Evolutionary conservation across 2,797 vertebrate genomes (phyloP).

Genomic region (Hydrocynus forskahlii): DNA sequence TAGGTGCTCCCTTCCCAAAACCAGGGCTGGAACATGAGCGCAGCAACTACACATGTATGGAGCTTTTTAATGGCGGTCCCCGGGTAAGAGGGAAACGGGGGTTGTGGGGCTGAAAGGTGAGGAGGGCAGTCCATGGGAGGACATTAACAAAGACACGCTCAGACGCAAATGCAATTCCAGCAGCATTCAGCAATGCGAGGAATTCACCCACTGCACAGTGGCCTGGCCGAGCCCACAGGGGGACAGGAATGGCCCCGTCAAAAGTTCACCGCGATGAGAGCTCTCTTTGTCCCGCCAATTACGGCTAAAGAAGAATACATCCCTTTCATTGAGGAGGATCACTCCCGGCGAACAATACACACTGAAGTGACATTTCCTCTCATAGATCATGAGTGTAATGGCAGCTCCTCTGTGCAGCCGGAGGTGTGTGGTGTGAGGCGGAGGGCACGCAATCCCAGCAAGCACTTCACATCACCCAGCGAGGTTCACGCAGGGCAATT

Average conservation of each 20-base stretch:
- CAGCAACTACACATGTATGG: neutral
- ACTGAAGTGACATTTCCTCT: conserved; percentile 48
- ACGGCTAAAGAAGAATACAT: conserved; percentile 66
- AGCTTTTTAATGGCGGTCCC: neutral
- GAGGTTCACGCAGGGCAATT: neutral
- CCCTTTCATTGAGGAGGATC: conserved; percentile 65
- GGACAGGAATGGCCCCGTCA: conserved; percentile 72
- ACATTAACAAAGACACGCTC: conserved; percentile 55
- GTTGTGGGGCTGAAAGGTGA: conserved; percentile 45
- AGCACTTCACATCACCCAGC: neutral
- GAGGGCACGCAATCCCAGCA: neutral
- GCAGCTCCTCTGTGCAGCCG: conserved; percentile 32
- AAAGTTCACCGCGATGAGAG: conserved; percentile 78
- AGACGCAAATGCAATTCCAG: conserved; percentile 65
- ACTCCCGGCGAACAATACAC: conserved; percentile 31
- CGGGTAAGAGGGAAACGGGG: conserved; percentile 42
- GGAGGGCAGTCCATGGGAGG: conserved; percentile 55
- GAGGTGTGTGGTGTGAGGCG: conserved; percentile 17
- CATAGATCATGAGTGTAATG: conserved; percentile 41
- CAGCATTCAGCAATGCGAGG: conserved; percentile 74
- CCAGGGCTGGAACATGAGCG: neutral
- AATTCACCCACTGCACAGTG: conserved; percentile 75
- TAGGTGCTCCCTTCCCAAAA: neutral
- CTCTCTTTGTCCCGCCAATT: conserved; percentile 70
- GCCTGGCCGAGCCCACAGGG: conserved; percentile 65